Percentiles rank a stretch among this genome's conserved stretches.
Evolutionary conservation across 2,797 vertebrate genomes (phyloP).

Genomic region (Dendrocincla tyrannina): DNA sequence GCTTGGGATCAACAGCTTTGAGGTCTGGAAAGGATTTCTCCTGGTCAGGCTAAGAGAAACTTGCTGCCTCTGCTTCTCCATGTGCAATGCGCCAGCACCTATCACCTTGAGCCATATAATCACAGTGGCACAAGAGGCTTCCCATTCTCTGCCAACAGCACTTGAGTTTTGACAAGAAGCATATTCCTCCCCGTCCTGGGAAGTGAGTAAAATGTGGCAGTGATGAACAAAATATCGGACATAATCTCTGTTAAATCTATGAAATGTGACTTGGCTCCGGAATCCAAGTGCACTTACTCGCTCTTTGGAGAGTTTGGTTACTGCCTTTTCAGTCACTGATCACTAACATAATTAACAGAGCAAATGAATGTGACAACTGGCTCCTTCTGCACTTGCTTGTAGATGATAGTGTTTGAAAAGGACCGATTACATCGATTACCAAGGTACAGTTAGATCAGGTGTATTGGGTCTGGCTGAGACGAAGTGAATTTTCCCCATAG

Average conservation of each 20-base stretch:
- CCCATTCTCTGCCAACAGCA: neutral
- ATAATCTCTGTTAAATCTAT: neutral
- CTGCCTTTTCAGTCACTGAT: neutral
- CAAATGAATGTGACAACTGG: neutral
- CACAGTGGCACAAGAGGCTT: neutral
- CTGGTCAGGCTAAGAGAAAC: neutral
- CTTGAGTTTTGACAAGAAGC: neutral
- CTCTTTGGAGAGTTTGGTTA: neutral
- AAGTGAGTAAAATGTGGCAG: neutral
- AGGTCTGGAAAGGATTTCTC: neutral
- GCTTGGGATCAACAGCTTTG: neutral
- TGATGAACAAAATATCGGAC: neutral
- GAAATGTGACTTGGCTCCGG: neutral
- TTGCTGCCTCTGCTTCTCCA: neutral
- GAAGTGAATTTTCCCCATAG: neutral
- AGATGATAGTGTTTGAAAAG: neutral
- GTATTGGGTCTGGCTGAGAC: neutral
- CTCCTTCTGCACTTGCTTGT: neutral
- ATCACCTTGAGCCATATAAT: neutral
- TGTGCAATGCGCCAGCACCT: neutral
- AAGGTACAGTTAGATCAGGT: neutral
- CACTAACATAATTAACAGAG: neutral
- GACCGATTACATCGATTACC: neutral
- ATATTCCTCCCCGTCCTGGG: neutral
- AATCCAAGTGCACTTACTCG: accelerated